A percentile compares a stretch with the other conserved stretches of the same genome.
These are phyloP conservation scores for Marcusenius ussheri DNA, from an alignment of 2,113 vertebrate species.

Conservation along the genomic window DNA sequence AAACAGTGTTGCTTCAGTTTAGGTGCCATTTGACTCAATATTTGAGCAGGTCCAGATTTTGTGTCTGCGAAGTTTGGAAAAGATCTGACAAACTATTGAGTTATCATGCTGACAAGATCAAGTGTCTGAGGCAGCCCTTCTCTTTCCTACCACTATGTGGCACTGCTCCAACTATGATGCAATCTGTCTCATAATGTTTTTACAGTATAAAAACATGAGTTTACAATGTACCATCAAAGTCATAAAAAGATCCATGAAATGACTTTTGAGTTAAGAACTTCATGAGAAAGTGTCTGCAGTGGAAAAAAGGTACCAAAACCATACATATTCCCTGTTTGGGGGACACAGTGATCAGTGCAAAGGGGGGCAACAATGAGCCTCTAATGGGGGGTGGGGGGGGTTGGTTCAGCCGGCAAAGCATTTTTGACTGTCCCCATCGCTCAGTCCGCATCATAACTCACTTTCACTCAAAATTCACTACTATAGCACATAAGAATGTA, in stretches of 20 bases:
- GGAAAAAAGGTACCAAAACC: background rate
- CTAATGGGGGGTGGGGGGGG: background rate
- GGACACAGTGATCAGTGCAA: background rate
- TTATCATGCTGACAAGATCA: too few relatives aligned
- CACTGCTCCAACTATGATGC: too few relatives aligned
- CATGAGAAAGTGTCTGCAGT: background rate
- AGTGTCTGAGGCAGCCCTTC: too few relatives aligned
- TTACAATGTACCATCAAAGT: background rate
- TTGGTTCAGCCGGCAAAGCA: background rate
- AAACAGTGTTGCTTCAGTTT: background rate
- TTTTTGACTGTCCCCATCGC: background rate
- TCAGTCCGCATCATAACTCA: background rate
- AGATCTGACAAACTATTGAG: too few relatives aligned
- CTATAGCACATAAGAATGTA: background rate
- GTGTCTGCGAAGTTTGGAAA: too few relatives aligned
- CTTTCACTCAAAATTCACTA: background rate
- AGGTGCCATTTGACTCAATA: background rate
- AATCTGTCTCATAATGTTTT: too few relatives aligned
- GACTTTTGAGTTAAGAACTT: background rate
- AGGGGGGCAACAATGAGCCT: background rate
- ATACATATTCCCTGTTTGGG: background rate
- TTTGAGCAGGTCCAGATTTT: too few relatives aligned
- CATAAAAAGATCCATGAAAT: background rate
- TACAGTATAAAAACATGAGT: background rate
- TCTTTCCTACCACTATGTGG: too few relatives aligned